Conservation (phyloP, 2,113 vertebrate species). For the Apodemus speciosus region DNA sequence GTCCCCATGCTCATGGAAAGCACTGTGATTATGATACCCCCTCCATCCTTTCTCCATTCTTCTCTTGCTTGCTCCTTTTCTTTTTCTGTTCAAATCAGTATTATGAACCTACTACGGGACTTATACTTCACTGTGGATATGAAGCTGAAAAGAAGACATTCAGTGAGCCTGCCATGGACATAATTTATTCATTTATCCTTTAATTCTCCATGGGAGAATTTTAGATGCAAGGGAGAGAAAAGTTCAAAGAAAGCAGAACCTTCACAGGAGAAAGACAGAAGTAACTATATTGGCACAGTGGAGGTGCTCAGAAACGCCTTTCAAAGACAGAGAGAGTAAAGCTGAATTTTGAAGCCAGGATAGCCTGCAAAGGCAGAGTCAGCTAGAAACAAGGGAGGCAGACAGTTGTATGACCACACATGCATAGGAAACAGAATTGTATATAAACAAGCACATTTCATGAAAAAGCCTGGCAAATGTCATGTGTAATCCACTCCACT, state of each 20-base stretch:
- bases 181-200: neutral
- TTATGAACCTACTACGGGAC: neutral
- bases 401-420: neutral
- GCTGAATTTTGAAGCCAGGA: neutral
- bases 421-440: neutral
- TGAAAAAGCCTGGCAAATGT: accelerated
- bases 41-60: neutral
- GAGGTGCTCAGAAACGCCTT: neutral
- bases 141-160: neutral
- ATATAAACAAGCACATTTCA: neutral
- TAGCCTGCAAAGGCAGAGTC: too few relatives aligned
- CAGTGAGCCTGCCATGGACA: neutral
- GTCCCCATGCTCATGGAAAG: neutral
- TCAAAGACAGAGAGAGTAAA: too few relatives aligned
- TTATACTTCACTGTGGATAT: neutral
- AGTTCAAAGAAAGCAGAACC: neutral
- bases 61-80: neutral
- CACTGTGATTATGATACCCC: neutral
- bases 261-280: neutral
- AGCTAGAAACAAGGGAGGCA: too few relatives aligned
- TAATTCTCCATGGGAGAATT: neutral
- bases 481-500: accelerated
- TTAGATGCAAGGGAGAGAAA: neutral
- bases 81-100: neutral
- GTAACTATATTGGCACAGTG: accelerated